Base-by-base conservation (phyloP, 2,888 invertebrate species). In the Octonoba sinensis region DNA sequence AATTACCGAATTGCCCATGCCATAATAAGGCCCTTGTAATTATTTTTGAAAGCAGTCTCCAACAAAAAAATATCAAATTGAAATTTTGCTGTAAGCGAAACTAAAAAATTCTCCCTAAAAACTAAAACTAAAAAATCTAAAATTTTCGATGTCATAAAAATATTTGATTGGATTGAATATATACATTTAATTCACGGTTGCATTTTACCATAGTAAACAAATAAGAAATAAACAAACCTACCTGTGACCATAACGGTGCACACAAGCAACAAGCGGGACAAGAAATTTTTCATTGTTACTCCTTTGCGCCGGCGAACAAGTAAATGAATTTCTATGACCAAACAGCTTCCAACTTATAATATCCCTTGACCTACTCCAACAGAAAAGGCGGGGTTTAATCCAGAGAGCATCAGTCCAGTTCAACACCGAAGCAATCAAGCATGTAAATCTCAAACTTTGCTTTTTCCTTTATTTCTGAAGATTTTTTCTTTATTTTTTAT, bases 301-400 rank as follows among this genome's bases (percentile, higher is more conserved):
- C 54, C 60, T 24, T 15, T 24, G 13, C 46, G 51, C 47, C 13
- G 59, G 24, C 11, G 62, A 20, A 44, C 60, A 44, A 67, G 24
- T 54, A 46, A 69, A 62, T 47, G 57, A 27, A 60, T 65, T 16
- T 22, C 27, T 18, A 70, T 56, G 49, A 27, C n/a, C 36, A n/a
- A 20, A 65, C n/a, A 66, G 36, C 59, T 62, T 69, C 46, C n/a
- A 54, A 67, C 78, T 79, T 73, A 67, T 81, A n/a, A 81, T 74
- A 81, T 81, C 57, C 57, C 60, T 46, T 81, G 79, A 81, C 79
- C 79, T 81, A 81, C 79, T 81, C 73, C 44, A 4, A 49, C 13
- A 36, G 20, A 44, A 15, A 51, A 49, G 72, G 78, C 72, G 66
- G 65, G 62, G 79, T 62, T 57, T 44, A 1, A 36, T n/a, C 24